Evolutionary conservation across 2,797 vertebrate species (phyloP).

Genomic region (Enteromius unitaeniatus): DNA sequence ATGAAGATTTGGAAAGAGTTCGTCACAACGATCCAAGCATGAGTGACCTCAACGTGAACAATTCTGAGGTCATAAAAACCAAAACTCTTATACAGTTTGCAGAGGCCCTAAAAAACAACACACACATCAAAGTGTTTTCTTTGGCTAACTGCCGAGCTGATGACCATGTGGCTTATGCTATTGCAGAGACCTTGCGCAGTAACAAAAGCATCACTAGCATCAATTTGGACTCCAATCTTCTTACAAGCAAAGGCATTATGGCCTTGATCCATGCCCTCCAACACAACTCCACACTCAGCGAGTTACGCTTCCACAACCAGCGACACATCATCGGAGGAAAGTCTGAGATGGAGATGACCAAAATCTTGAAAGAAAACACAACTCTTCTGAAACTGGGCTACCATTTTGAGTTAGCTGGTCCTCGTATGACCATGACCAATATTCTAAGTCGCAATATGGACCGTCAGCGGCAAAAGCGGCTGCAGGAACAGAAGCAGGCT

Average conservation of each 20-base stretch:
- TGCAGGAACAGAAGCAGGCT: constrained; percentile 92
- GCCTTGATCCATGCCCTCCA: constrained; percentile 91
- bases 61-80: constrained; percentile 93
- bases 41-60: constrained; percentile 93
- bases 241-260: constrained; percentile 94
- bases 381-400: constrained; percentile 95
- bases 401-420: constrained; percentile 95
- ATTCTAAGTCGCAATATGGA: constrained; percentile 98
- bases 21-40: constrained; percentile 84
- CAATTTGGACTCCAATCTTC: constrained; percentile 97
- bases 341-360: constrained; percentile 97
- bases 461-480: constrained; percentile 90
- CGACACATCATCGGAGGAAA: constrained; percentile 97
- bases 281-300: constrained; percentile 88
- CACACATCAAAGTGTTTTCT: constrained; percentile 85
- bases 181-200: constrained; percentile 86
- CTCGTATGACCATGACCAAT: constrained; percentile 96
- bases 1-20: constrained; percentile 90
- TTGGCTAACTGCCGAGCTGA: constrained; percentile 94
- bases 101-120: constrained; percentile 89
- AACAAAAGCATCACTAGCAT: constrained; percentile 92
- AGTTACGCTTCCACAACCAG: constrained; percentile 98
- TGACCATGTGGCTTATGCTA: constrained; percentile 94
- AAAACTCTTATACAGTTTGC: constrained; percentile 94
- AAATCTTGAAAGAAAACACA: constrained; percentile 93